Evolutionary conservation across 2,113 vertebrate species (phyloP), one percentile per base, ranked within the genome.

Genomic region (Fregata magnificens): DNA sequence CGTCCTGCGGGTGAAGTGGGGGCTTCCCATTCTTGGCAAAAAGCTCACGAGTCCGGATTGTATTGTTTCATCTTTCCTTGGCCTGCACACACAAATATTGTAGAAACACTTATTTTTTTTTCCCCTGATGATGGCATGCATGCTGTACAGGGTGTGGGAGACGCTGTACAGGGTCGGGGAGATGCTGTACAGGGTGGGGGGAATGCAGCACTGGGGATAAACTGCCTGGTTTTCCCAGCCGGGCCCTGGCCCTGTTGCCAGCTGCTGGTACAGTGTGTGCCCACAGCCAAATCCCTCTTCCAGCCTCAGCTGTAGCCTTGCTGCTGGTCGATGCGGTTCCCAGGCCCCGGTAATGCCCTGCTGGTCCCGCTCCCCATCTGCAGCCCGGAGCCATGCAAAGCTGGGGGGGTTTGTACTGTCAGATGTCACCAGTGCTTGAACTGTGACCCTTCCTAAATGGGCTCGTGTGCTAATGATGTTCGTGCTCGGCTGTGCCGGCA

Each of bases 71-170:
- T 16, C 19, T 36, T 13, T 18, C 47, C 40, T 38, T 4, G 24
- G 6, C 28, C 32, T 21, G 5, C 9, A 1, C 24, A 3, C 5
- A 4, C 5, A 4, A 13, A 24, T 5, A 10, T 3, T 9, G 7
- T 6, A 22, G 59, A 10, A n/a, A 72, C 3, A 8, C 4, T 0
- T 13, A 6, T 19, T 42, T 38, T 18, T 15, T 9, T 6, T 5
- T 8, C 5, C 38, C 19, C 16, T 1, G 8, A 44, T 8, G 38
- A 22, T 2, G 14, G 45, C 17, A 5, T 4, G 21, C 28, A 5
- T 0, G 6, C 26, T 1, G 8, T 29, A 24, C 13, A 5, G 72
- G 11, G 9, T 13, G 8, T 26, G 34, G 52, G n/a, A 38, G 52
- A 13, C 31, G 63, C 66, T 17, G 17, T 21, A 3, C 6, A 3